Percentiles rank a stretch among this genome's conserved stretches.
Conservation (phyloP, 2,113 vertebrate genomes). For the Pelobates fuscus region DNA sequence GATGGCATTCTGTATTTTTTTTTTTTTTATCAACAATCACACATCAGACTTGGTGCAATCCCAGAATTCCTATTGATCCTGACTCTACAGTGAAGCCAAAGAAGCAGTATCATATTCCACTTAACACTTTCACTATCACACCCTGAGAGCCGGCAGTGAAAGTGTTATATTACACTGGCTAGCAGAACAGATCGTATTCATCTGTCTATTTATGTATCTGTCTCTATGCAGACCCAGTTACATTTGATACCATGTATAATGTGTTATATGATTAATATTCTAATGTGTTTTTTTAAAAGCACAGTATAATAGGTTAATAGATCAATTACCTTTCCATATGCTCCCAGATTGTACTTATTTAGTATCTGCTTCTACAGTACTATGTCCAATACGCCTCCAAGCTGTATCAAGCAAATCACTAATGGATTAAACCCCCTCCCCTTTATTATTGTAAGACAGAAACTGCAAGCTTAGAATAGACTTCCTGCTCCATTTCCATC, state of each 20-base stretch:
- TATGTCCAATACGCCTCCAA: conserved; percentile 17
- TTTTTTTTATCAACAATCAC: not conserved
- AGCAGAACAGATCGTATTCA: not conserved
- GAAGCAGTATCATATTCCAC: not conserved
- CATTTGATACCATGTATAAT: too few species aligned
- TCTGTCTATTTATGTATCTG: conserved; percentile 11
- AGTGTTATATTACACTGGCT: not conserved
- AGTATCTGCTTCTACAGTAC: conserved; percentile 3
- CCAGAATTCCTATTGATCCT: not conserved
- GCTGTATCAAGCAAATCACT: conserved; percentile 19
- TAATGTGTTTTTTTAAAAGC: too few species aligned
- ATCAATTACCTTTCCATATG: conserved; percentile 9
- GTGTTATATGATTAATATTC: too few species aligned
- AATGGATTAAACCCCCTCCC: not conserved
- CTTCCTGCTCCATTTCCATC: not conserved
- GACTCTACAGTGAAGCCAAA: not conserved
- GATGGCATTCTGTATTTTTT: not conserved
- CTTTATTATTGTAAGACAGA: too few species aligned
- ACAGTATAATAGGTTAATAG: not conserved
- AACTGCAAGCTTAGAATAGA: not conserved
- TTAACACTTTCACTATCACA: not conserved
- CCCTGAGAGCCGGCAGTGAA: not conserved
- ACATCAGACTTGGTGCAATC: not conserved
- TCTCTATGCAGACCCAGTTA: not conserved
- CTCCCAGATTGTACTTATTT: not conserved